phyloP scores from a whole-genome alignment of 1,140 invertebrate genomes.

The Thalassaphorura encarpata region DNA sequence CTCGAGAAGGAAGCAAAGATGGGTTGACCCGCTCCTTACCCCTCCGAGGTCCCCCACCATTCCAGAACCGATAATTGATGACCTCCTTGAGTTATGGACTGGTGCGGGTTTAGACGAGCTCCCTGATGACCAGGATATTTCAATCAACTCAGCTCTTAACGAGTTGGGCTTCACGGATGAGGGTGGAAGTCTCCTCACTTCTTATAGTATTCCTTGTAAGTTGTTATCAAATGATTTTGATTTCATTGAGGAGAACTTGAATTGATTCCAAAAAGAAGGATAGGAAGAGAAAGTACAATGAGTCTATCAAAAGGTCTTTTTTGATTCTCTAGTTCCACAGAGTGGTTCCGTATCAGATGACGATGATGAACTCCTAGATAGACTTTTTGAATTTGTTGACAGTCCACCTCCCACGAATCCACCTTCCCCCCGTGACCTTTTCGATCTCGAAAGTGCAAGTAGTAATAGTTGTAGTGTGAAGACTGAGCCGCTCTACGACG shows the following conservation, averaged over 20 bases:
- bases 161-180: neutral
- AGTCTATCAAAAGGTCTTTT: too few relatives aligned
- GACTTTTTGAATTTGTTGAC: conserved; percentile 5
- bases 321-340: neutral
- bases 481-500: neutral
- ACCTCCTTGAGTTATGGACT: conserved; percentile 23
- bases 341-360: conserved; percentile 8
- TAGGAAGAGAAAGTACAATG: too few relatives aligned
- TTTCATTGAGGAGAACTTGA: too few relatives aligned
- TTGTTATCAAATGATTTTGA: too few relatives aligned
- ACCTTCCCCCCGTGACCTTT: conserved; percentile 18
- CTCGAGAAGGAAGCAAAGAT: conserved; percentile 21
- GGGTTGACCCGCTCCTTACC: conserved; percentile 21
- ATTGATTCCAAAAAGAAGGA: too few relatives aligned
- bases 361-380: conserved; percentile 5
- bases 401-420: conserved; percentile 31
- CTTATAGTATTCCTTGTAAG: too few relatives aligned
- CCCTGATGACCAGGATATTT: conserved; percentile 7
- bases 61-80: conserved; percentile 24
- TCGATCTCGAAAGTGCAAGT: neutral
- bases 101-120: conserved; percentile 8
- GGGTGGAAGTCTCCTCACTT: too few relatives aligned
- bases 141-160: conserved; percentile 14
- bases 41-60: conserved; percentile 26
- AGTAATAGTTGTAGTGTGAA: neutral